phyloP scores from a whole-genome alignment of 2,797 vertebrate genomes.

The Acanthiza pusilla region DNA sequence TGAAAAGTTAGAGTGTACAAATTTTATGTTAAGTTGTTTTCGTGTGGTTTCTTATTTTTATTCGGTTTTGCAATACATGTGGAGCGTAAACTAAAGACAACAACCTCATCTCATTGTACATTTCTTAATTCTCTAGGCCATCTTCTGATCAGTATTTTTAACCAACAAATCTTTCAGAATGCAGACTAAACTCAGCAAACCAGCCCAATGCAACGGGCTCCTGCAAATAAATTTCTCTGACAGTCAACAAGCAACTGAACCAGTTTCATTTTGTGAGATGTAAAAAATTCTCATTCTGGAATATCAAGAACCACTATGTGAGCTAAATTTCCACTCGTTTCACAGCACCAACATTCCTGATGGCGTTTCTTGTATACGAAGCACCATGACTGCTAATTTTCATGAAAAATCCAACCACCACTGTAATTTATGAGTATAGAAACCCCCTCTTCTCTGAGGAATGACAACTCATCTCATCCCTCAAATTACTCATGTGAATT shows the following conservation, averaged over 20 bases:
- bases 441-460: neutral
- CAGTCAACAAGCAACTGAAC: neutral
- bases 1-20: neutral
- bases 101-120: neutral
- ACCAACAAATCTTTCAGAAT: neutral
- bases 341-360: neutral
- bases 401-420: neutral
- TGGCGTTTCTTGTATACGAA: neutral
- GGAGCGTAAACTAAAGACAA: neutral
- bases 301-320: neutral
- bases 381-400: neutral
- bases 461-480: neutral
- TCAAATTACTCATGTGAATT: constrained; percentile 23
- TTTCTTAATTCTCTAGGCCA: neutral
- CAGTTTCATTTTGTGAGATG: neutral
- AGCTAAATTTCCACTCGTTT: neutral
- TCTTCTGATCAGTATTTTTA: neutral
- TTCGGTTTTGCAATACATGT: neutral
- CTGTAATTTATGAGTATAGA: neutral
- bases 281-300: neutral
- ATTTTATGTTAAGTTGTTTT: neutral
- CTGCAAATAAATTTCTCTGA: neutral
- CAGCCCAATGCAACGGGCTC: neutral
- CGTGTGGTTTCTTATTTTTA: neutral
- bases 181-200: neutral